phyloP scores from a whole-genome alignment of 1,140 invertebrate species.

The Brachionus manjavacas region DNA sequence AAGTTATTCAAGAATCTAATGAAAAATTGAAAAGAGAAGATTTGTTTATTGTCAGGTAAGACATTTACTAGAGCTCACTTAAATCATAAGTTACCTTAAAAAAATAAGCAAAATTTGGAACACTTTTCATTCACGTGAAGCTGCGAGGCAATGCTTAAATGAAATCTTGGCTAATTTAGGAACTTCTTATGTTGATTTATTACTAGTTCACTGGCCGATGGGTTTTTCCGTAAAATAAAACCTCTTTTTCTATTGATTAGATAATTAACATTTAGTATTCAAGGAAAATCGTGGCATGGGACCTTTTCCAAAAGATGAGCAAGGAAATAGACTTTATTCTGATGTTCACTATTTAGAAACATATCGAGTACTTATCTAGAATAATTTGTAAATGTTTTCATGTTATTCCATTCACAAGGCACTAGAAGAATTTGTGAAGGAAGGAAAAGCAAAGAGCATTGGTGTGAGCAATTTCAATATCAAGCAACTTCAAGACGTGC shows the following conservation, averaged over 20 bases:
- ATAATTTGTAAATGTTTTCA: neutral
- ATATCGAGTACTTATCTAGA: neutral
- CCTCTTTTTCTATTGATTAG: no score
- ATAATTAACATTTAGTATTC: neutral
- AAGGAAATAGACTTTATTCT: slow-evolving; percentile 47
- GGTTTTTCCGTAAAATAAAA: slow-evolving; percentile 48
- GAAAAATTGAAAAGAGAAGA: slow-evolving; percentile 19
- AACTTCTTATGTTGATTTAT: slow-evolving; percentile 52
- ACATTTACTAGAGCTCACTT: neutral
- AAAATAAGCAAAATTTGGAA: slow-evolving; percentile 38
- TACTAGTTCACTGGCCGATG: slow-evolving; percentile 55
- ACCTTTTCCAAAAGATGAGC: slow-evolving; percentile 54
- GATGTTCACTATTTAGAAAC: slow-evolving; percentile 35
- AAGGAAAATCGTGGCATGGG: neutral
- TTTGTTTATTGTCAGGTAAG: slow-evolving; percentile 35
- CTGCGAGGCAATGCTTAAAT: slow-evolving; percentile 46
- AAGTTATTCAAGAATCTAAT: slow-evolving; percentile 33
- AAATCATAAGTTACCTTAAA: neutral
- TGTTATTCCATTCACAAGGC: neutral
- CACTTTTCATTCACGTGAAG: slow-evolving; percentile 22
- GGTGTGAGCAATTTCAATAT: slow-evolving; percentile 57
- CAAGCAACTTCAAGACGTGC: slow-evolving; percentile 51
- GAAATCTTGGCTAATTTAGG: slow-evolving; percentile 51
- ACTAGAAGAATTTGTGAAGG: slow-evolving; percentile 40
- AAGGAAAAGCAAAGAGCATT: slow-evolving; percentile 48